Base-by-base conservation (phyloP, 2,113 vertebrate species). In the Anas platyrhynchos region DNA sequence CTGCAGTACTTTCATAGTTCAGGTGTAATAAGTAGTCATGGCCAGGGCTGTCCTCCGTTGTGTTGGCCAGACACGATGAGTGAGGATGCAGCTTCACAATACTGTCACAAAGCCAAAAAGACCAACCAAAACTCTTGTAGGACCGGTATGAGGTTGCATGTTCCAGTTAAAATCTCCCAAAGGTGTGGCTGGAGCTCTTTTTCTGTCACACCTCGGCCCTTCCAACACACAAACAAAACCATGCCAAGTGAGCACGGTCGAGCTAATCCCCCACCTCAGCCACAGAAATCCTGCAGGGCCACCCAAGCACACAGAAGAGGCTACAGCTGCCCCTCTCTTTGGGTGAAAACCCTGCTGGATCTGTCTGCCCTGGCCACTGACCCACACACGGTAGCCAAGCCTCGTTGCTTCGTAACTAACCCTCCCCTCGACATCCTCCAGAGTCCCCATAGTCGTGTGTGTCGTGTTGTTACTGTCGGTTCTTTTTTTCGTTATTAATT, bases 401-500 rank as follows among this genome's bases (percentile, higher is more conserved):
- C 46, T 58, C 9, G 4, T 50, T 83, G 68, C 86, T 94, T 80
- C 2, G 12, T 85, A 93, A 83, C 77, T 76, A 83, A 77, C 74
- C 72, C 48, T 80, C 11, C 78, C 86, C 61, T 92, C 1, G 0
- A 91, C 81, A 50, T 94, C 67, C 72, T 94, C 80, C 77, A 55
- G 81, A 90, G 69, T 88, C 65, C 94, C 93, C 94, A 85, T 59
- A 65, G 88, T 75, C 69, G 48, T 95, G 89, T 96, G 93, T 96
- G 78, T 94, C 0, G 3, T 96, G 91, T 93, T 92, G 83, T 96
- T 95, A 86, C 92, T 94, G 96, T 97, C 2, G 0, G 22, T 96
- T 84, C 50, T 85, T 77, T 86, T 86, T 77, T 81, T 55, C 67
- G 67, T 85, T 58, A 18, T 74, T 91, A 36, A 56, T 72, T 65